phyloP scores from a whole-genome alignment of 1,140 invertebrate species.

The Drosophila lacertosa region DNA sequence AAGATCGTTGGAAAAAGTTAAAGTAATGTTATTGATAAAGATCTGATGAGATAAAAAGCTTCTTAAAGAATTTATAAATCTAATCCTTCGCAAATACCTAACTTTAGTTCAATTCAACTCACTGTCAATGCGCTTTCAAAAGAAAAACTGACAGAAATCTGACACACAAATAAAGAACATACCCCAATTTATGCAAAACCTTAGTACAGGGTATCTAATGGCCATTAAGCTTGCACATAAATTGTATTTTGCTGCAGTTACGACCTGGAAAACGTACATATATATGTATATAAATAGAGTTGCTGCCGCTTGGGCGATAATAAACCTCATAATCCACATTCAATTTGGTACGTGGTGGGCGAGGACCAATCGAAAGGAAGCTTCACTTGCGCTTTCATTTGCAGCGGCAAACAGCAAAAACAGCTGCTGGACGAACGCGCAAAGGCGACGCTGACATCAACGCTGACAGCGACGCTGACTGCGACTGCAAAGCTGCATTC shows the following conservation, averaged over 20 bases:
- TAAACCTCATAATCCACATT: conserved; percentile 17
- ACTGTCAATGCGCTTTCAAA: no score
- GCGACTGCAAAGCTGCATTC: conserved; percentile 58
- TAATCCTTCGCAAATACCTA: no score
- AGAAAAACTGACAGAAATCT: no score
- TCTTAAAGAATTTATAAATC: no score
- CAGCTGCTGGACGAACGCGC: conserved; percentile 16
- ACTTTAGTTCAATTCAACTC: no score
- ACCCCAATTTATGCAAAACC: background rate
- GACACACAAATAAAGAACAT: no score
- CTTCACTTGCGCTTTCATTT: conserved; percentile 37
- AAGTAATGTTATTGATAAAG: no score
- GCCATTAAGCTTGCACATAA: background rate
- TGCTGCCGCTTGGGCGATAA: conserved; percentile 32
- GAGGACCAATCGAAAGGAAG: conserved; percentile 27
- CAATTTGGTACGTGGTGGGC: conserved; percentile 22
- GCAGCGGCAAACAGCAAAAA: conserved; percentile 21
- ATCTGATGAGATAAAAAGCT: no score
- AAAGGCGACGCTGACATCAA: conserved; percentile 4
- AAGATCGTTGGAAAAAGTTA: no score
- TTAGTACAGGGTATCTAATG: conserved; percentile 1
- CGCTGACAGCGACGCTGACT: conserved; percentile 11
- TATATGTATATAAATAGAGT: conserved; percentile 60
- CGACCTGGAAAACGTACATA: conserved; percentile 28
- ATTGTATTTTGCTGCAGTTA: background rate